Percentiles rank a stretch among this genome's conserved stretches.
phyloP scores from a whole-genome alignment of 37 sponge, comb jelly and placozoan species.

The Aphrocallistes beatrix region DNA sequence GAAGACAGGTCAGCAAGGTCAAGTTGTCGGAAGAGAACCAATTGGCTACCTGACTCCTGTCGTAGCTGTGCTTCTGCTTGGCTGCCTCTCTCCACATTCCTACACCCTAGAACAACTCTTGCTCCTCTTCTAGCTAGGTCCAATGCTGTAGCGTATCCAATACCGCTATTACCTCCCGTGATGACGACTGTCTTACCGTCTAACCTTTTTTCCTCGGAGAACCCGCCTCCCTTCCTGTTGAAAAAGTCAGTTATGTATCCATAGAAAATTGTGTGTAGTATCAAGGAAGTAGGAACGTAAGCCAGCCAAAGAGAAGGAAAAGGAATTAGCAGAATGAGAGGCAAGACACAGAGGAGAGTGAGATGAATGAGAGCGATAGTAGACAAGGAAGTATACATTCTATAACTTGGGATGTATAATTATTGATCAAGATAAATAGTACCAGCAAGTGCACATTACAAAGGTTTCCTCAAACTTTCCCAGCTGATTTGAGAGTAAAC shows the following conservation, averaged over 20 bases:
- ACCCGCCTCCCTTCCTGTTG: neutral
- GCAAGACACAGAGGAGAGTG: neutral
- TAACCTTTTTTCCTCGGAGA: slow-evolving; percentile 3
- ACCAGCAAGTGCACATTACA: too few species aligned
- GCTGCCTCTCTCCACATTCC: slow-evolving; percentile 37
- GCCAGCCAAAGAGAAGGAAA: neutral
- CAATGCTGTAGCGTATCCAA: slow-evolving; percentile 63
- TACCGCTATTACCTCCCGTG: slow-evolving; percentile 80
- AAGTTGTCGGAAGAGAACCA: slow-evolving; percentile 33
- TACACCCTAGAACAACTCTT: slow-evolving; percentile 55
- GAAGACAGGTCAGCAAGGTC: slow-evolving; percentile 57
- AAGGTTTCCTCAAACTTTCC: too few species aligned
- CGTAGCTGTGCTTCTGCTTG: slow-evolving; percentile 37
- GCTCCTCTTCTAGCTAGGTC: slow-evolving; percentile 69
- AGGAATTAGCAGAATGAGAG: neutral
- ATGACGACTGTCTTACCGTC: slow-evolving; percentile 70
- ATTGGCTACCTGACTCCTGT: slow-evolving; percentile 24
- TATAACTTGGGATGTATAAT: too few species aligned
- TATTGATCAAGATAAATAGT: too few species aligned
- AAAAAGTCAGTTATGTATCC: neutral
- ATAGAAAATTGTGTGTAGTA: neutral
- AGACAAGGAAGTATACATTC: too few species aligned
- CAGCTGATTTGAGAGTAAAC: too few species aligned
- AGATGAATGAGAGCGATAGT: too few species aligned
- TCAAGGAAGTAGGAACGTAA: neutral